Evolutionary conservation across 2,113 vertebrate genomes (phyloP).

Genomic region (Anolis sagrei): DNA sequence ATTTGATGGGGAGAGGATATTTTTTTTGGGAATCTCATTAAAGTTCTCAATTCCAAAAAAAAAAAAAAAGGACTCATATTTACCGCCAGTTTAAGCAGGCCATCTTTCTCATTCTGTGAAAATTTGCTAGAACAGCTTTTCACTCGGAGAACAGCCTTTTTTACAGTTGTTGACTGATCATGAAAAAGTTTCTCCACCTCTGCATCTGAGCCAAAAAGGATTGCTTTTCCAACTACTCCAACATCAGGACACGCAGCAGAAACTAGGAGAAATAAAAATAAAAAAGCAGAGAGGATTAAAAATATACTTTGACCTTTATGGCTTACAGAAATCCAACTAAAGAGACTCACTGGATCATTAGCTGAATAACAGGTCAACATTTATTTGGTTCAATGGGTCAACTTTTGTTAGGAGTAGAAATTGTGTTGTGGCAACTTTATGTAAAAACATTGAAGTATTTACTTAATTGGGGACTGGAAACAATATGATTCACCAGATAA

Average conservation of each 20-base stretch:
- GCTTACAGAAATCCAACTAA: no score
- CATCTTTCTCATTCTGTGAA: neutral
- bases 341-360: no score
- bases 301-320: neutral
- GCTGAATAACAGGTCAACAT: no score
- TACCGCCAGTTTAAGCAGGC: neutral
- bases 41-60: neutral
- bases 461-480: neutral
- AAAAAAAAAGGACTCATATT: neutral
- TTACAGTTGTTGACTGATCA: neutral
- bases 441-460: neutral
- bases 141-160: neutral
- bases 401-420: no score
- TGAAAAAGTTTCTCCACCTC: neutral
- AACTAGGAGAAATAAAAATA: conserved; percentile 4
- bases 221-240: neutral
- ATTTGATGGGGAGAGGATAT: neutral
- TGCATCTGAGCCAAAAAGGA: neutral
- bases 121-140: neutral
- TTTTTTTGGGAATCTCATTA: neutral
- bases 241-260: neutral
- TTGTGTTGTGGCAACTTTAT: no score
- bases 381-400: no score
- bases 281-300: neutral
- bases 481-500: neutral